Conservation (phyloP, 2,888 invertebrate genomes). For the Tholera decimalis region DNA sequence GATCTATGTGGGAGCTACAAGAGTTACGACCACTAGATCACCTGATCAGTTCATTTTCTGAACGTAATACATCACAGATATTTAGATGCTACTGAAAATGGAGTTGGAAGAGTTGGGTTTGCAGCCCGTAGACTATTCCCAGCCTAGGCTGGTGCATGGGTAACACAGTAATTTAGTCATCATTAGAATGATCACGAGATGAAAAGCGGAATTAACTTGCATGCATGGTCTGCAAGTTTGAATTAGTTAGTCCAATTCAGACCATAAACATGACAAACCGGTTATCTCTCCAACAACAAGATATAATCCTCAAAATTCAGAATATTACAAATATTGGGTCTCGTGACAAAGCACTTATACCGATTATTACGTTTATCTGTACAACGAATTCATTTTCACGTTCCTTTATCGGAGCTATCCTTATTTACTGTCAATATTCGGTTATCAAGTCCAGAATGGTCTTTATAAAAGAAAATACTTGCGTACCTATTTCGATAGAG, state of each 20-base stretch:
- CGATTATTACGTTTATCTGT: conserved; percentile 12
- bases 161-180: not conserved
- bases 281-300: not conserved
- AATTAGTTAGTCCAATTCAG: not conserved
- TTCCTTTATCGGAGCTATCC: conserved; percentile 35
- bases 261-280: not conserved
- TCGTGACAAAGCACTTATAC: conserved; percentile 12
- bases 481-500: conserved; percentile 15
- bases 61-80: not conserved
- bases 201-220: not conserved
- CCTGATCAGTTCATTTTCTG: conserved; percentile 14
- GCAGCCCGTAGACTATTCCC: not conserved
- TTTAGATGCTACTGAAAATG: conserved; percentile 10
- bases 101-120: conserved; percentile 4
- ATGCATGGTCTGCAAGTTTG: too few relatives aligned
- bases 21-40: conserved; percentile 6
- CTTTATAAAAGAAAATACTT: conserved; percentile 34
- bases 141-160: not conserved
- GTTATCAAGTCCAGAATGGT: conserved; percentile 42
- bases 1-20: conserved; percentile 30
- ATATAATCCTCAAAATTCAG: not conserved
- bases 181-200: not conserved
- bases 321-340: conserved; percentile 5
- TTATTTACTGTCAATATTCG: conserved; percentile 40
- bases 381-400: too few relatives aligned